Conservation (phyloP, 1,140 invertebrate genomes). For the Mya arenaria region DNA sequence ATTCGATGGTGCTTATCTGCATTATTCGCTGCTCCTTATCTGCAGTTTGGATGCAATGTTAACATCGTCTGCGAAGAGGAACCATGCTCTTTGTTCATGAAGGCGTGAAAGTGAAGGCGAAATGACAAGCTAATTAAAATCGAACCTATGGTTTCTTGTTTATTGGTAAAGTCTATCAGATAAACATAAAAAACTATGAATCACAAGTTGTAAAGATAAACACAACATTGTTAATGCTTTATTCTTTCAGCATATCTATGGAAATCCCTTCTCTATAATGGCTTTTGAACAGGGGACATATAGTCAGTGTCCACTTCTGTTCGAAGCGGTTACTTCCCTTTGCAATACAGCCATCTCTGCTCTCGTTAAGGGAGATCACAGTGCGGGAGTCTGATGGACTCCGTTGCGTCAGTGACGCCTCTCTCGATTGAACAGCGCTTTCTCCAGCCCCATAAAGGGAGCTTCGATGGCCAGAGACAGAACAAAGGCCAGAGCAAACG, state of each 20-base stretch:
- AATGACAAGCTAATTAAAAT: no score
- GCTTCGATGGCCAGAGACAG: slow-evolving; percentile 78
- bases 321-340: neutral
- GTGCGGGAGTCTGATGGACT: neutral
- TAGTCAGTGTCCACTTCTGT: neutral
- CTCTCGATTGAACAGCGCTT: slow-evolving; percentile 59
- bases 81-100: no score
- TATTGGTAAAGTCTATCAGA: no score
- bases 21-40: no score
- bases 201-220: no score
- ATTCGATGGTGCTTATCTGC: no score
- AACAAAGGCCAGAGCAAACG: slow-evolving; percentile 75
- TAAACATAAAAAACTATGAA: no score
- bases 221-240: neutral
- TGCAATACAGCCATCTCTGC: neutral
- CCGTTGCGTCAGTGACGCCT: neutral
- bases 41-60: no score
- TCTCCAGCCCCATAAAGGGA: slow-evolving; percentile 78
- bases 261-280: neutral
- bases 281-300: neutral
- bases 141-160: no score
- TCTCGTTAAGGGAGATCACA: no score
- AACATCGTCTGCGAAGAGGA: no score
- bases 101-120: no score
- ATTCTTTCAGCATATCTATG: neutral